Conservation (phyloP, 2,888 invertebrate genomes). For the Zele albiditarsus region DNA sequence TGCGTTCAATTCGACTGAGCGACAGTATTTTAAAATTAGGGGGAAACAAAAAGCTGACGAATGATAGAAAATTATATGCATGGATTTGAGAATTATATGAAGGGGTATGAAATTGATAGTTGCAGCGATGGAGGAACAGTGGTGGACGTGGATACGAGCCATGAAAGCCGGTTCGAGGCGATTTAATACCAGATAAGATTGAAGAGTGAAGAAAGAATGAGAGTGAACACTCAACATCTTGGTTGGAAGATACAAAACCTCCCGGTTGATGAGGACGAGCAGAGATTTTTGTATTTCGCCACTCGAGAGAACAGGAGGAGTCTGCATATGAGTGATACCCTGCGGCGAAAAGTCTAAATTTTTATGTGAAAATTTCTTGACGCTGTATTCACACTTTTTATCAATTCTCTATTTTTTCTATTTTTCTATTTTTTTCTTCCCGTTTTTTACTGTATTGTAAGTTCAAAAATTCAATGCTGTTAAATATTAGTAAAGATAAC, state of each 20-base stretch:
- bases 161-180: conserved; percentile 63
- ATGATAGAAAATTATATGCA: neutral
- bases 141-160: conserved; percentile 50
- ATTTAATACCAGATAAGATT: conserved; percentile 71
- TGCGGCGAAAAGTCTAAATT: conserved; percentile 57
- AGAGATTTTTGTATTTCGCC: conserved; percentile 65
- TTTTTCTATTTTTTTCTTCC: neutral
- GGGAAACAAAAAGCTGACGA: neutral
- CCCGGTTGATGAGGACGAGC: conserved; percentile 40
- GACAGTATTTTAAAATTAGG: neutral
- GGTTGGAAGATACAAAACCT: conserved; percentile 24
- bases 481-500: conserved; percentile 10
- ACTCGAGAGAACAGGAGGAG: conserved; percentile 56
- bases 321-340: conserved; percentile 19
- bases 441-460: neutral
- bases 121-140: conserved; percentile 37
- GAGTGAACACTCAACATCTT: conserved; percentile 59
- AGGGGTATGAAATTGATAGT: conserved; percentile 31
- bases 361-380: conserved; percentile 50
- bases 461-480: neutral
- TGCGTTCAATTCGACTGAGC: neutral
- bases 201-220: conserved; percentile 56
- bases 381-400: neutral
- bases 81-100: conserved; percentile 31
- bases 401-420: neutral